Conservation (phyloP, 2,888 invertebrate genomes). For the Lithophane socia region DNA sequence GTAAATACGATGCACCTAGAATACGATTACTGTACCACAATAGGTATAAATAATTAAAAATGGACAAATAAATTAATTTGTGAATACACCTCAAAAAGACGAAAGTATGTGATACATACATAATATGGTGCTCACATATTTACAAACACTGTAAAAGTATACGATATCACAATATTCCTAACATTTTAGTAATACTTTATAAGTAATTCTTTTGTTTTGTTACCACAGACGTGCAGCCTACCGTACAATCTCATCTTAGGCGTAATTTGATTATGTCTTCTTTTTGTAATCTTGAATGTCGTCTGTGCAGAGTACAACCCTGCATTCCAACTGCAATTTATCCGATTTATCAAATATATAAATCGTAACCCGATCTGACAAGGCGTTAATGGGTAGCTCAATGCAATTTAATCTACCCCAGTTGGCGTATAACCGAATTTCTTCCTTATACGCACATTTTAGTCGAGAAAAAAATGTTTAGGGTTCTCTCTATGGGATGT, state of each 20-base stretch:
- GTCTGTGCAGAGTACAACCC: conserved; percentile 1
- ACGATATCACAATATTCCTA: too few species aligned
- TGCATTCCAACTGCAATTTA: conserved; percentile 73
- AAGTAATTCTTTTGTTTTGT: not conserved
- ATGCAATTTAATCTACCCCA: conserved; percentile 90
- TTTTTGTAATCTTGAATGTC: not conserved
- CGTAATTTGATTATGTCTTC: not conserved
- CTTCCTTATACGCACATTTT: conserved; percentile 72
- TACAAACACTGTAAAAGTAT: too few species aligned
- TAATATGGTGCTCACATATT: too few species aligned
- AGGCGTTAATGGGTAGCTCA: conserved; percentile 90
- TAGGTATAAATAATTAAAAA: too few species aligned
- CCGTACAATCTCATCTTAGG: not conserved
- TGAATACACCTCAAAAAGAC: too few species aligned
- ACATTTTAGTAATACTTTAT: too few species aligned
- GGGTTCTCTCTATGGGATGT: conserved; percentile 45
- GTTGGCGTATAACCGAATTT: conserved; percentile 83
- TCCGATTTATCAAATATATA: conserved; percentile 87
- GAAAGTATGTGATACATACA: too few species aligned
- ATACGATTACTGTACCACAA: too few species aligned
- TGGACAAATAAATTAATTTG: too few species aligned
- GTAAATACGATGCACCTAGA: too few species aligned
- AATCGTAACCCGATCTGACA: conserved; percentile 90
- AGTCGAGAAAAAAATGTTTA: conserved; percentile 62
- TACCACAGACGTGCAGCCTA: not conserved